A percentile compares a stretch with the other conserved stretches of the same genome.
Evolutionary conservation across 2,888 invertebrate species (phyloP).

Genomic region (Gortyna flavago): DNA sequence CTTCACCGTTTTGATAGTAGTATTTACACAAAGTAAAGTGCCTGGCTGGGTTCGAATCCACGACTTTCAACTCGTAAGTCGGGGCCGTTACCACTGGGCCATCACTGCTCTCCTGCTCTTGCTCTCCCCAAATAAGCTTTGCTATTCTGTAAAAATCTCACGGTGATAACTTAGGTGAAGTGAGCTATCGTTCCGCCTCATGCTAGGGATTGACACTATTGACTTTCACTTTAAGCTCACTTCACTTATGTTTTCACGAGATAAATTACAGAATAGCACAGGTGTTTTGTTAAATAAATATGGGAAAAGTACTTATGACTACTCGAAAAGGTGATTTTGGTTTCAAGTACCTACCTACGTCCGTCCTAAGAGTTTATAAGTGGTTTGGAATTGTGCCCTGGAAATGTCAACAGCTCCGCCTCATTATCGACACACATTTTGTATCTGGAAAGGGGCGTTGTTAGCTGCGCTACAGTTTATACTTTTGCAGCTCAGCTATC

Average conservation of each 20-base stretch:
- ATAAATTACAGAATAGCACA: too few species aligned
- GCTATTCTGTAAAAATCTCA: too few species aligned
- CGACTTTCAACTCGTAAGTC: not conserved
- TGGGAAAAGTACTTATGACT: constrained; percentile 4
- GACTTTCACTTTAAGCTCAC: too few species aligned
- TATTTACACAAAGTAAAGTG: not conserved
- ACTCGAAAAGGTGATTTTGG: constrained; percentile 40
- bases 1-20: not conserved
- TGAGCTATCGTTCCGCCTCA: too few species aligned
- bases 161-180: too few species aligned
- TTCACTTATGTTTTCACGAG: too few species aligned
- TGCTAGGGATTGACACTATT: too few species aligned
- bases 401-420: constrained; percentile 41
- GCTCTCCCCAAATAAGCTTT: too few species aligned
- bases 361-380: constrained; percentile 30
- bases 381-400: constrained; percentile 44
- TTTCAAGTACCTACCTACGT: constrained; percentile 34
- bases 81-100: not conserved
- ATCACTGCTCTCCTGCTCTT: not conserved
- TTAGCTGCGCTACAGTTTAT: too few species aligned
- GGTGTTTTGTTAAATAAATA: constrained; percentile 20
- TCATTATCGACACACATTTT: constrained; percentile 9
- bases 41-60: not conserved
- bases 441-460: too few species aligned
- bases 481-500: too few species aligned